These are phyloP conservation scores for Hippocampus comes DNA, from an alignment of 2,113 vertebrate species.

Conservation along the genomic window DNA sequence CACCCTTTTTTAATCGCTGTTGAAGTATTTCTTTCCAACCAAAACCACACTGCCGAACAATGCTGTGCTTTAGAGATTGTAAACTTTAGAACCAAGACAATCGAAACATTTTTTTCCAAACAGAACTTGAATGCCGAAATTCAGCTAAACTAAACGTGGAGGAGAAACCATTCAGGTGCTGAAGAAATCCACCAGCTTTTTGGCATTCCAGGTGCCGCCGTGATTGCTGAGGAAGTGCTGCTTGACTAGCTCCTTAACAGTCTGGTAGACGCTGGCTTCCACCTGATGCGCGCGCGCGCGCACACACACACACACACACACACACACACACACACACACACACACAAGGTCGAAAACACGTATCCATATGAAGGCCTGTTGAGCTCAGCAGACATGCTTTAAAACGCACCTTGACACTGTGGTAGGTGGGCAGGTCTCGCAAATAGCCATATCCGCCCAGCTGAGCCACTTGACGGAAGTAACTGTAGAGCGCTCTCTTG, in stretches of 20 bases:
- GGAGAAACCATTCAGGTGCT: slow-evolving; percentile 13
- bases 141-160: slow-evolving; percentile 13
- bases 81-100: background rate
- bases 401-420: slow-evolving; percentile 62
- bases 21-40: background rate
- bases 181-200: slow-evolving; percentile 60
- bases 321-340: slow-evolving; percentile 19
- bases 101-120: background rate
- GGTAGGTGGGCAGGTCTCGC: slow-evolving; percentile 61
- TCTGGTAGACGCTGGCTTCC: slow-evolving; percentile 49
- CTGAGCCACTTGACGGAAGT: slow-evolving; percentile 57
- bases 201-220: slow-evolving; percentile 52
- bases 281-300: slow-evolving; percentile 27
- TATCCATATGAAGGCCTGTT: background rate
- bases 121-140: background rate
- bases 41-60: background rate
- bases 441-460: slow-evolving; percentile 50
- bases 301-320: slow-evolving; percentile 8
- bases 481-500: slow-evolving; percentile 70
- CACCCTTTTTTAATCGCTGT: too few relatives aligned
- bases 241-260: slow-evolving; percentile 50
- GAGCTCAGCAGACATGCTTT: background rate
- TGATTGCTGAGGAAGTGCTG: slow-evolving; percentile 30
- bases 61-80: background rate
- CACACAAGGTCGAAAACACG: too few relatives aligned